phyloP scores from a whole-genome alignment of 2,888 invertebrate genomes.

The Meta bourneti region DNA sequence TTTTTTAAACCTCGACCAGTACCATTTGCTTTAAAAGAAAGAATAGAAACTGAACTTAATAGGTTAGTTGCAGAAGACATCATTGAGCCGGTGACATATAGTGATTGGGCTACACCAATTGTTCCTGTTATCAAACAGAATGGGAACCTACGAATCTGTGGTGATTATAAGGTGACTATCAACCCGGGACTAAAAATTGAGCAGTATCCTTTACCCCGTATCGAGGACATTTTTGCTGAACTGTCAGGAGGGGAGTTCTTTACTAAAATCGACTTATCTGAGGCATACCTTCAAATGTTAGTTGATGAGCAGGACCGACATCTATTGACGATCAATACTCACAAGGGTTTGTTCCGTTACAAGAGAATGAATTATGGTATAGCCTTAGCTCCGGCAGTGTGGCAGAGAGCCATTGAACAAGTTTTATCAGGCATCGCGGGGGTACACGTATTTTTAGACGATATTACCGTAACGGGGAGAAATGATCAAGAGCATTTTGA shows the following conservation, averaged over 20 bases:
- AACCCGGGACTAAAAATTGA: constrained; percentile 78
- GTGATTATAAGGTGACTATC: constrained; percentile 79
- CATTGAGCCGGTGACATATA: constrained; percentile 57
- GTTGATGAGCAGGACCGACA: constrained; percentile 78
- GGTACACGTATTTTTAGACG: too few relatives aligned
- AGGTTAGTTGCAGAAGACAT: constrained; percentile 57
- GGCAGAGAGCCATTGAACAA: too few relatives aligned
- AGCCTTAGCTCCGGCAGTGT: constrained; percentile 79
- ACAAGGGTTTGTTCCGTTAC: constrained; percentile 78
- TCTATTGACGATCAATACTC: constrained; percentile 79
- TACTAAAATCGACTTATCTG: too few relatives aligned
- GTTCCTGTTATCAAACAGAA: constrained; percentile 56
- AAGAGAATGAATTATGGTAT: constrained; percentile 79
- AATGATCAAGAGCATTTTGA: too few relatives aligned
- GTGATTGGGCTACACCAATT: constrained; percentile 58
- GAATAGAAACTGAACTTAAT: constrained; percentile 56
- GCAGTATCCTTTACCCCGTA: constrained; percentile 79
- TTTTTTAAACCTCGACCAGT: constrained; percentile 53
- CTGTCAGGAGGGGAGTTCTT: constrained; percentile 71
- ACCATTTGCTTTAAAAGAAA: constrained; percentile 59
- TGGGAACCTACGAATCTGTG: constrained; percentile 78
- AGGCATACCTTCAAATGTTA: constrained; percentile 79
- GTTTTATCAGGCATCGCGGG: too few relatives aligned
- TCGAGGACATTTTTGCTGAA: constrained; percentile 79
- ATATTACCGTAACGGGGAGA: too few relatives aligned